Percentiles rank a stretch among this genome's conserved stretches.
phyloP scores from a whole-genome alignment of 2,113 vertebrate genomes.

The Muscicapa adusta region DNA sequence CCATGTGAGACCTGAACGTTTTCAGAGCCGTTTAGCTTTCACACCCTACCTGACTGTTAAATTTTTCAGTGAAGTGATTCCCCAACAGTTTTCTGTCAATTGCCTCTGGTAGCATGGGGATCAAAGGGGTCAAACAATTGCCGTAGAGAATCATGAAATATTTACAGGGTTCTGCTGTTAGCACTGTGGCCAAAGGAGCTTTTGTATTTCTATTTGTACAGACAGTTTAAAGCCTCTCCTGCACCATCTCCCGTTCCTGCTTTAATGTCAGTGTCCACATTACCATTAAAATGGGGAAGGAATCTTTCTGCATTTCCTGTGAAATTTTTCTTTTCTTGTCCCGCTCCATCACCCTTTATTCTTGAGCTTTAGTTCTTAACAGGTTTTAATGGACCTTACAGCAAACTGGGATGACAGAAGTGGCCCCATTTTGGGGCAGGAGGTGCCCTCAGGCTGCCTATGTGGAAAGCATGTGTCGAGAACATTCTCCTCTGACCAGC shows the following conservation, averaged over 20 bases:
- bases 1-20: constrained; percentile 22
- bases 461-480: not conserved
- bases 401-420: not conserved
- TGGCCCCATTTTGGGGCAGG: not conserved
- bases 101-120: constrained; percentile 28
- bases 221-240: constrained; percentile 22
- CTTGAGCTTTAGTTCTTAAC: not conserved
- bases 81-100: constrained; percentile 60
- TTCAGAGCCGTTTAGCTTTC: constrained; percentile 60
- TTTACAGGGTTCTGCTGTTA: constrained; percentile 46
- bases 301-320: not conserved
- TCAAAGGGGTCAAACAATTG: constrained; percentile 47
- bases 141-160: constrained; percentile 33
- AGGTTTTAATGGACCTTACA: not conserved
- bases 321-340: not conserved
- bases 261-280: not conserved
- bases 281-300: not conserved
- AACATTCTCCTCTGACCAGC: not conserved
- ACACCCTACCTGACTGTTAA: constrained; percentile 50
- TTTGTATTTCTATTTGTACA: constrained; percentile 49
- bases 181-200: constrained; percentile 44
- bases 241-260: not conserved
- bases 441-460: not conserved
- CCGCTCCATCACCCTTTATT: not conserved
- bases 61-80: constrained; percentile 64